phyloP scores from a whole-genome alignment of 30 jellyfish, hydroid and myxozoan species.

The Pelagia noctiluca region DNA sequence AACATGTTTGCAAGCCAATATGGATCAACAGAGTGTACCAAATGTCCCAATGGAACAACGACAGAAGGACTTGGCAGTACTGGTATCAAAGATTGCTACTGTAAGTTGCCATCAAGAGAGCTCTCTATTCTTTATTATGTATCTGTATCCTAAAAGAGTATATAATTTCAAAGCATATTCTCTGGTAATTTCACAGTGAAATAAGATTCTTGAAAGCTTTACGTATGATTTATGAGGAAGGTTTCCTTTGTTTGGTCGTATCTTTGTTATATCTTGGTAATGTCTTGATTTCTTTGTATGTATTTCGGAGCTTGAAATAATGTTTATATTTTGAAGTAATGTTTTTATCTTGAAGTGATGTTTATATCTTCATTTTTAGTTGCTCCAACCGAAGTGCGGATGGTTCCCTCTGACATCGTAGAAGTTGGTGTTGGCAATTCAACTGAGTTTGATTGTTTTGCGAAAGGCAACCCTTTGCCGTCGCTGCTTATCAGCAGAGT shows the following conservation, averaged over 20 bases:
- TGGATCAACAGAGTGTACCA: conserved; percentile 66
- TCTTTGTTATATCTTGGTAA: neutral
- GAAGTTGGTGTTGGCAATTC: conserved; percentile 65
- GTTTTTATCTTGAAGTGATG: neutral
- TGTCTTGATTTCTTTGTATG: neutral
- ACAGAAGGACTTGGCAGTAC: conserved; percentile 61
- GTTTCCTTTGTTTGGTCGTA: neutral
- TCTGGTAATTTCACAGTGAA: too few species aligned
- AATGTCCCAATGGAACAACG: conserved; percentile 79
- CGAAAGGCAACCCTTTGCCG: conserved; percentile 86
- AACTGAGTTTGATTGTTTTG: conserved; percentile 71
- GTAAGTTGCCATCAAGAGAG: neutral
- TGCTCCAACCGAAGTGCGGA: conserved; percentile 73
- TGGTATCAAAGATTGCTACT: conserved; percentile 19
- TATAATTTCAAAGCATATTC: neutral
- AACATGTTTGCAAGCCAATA: conserved; percentile 56
- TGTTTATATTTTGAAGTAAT: too few species aligned
- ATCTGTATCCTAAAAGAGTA: neutral
- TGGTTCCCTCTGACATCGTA: conserved; percentile 67
- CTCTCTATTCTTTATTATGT: neutral
- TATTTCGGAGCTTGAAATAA: neutral
- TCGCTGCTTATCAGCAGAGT: conserved; percentile 58
- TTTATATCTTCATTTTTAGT: conserved; percentile 25
- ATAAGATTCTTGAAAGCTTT: too few species aligned
- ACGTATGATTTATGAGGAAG: too few species aligned